A percentile compares a stretch with the other conserved stretches of the same genome.
phyloP scores from a whole-genome alignment of 2,113 vertebrate genomes.

The Neodontobutis hainanensis region DNA sequence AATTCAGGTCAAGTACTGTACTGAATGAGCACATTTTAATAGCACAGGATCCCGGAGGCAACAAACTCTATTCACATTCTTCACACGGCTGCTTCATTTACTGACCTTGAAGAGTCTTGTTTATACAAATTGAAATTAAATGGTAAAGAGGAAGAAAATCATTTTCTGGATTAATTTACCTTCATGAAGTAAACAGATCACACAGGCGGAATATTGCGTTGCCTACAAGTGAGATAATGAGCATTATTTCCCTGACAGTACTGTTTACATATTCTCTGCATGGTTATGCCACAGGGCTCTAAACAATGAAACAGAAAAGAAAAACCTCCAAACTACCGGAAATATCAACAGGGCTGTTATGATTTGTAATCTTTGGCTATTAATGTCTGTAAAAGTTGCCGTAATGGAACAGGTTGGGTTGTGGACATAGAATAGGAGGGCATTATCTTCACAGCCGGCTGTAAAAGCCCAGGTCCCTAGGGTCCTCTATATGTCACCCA shows the following conservation, averaged over 20 bases:
- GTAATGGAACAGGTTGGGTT: slow-evolving; percentile 59
- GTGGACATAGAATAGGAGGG: not conserved
- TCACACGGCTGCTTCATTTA: slow-evolving; percentile 60
- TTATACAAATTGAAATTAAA: slow-evolving; percentile 74
- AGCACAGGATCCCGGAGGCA: slow-evolving; percentile 62
- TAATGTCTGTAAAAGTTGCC: slow-evolving; percentile 59
- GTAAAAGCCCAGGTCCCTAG: slow-evolving; percentile 64
- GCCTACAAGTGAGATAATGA: slow-evolving; percentile 54
- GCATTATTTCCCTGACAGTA: slow-evolving; percentile 39
- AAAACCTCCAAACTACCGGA: slow-evolving; percentile 35
- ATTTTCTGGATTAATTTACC: slow-evolving; percentile 58
- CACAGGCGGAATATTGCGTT: slow-evolving; percentile 43
- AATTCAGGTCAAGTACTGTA: slow-evolving; percentile 70
- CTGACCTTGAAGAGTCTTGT: slow-evolving; percentile 75
- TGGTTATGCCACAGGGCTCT: slow-evolving; percentile 21
- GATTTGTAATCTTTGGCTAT: slow-evolving; percentile 61
- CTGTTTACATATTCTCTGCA: slow-evolving; percentile 51
- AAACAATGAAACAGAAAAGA: slow-evolving; percentile 39
- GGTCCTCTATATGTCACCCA: slow-evolving; percentile 66
- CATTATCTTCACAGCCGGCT: slow-evolving; percentile 48
- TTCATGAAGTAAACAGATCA: slow-evolving; percentile 60
- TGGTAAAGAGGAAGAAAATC: slow-evolving; percentile 57
- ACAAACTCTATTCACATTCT: slow-evolving; percentile 64
- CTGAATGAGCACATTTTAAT: slow-evolving; percentile 74
- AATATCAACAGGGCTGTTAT: slow-evolving; percentile 44